phyloP scores from a whole-genome alignment of 1,140 invertebrate genomes.

The Paraescarpia echinospica region DNA sequence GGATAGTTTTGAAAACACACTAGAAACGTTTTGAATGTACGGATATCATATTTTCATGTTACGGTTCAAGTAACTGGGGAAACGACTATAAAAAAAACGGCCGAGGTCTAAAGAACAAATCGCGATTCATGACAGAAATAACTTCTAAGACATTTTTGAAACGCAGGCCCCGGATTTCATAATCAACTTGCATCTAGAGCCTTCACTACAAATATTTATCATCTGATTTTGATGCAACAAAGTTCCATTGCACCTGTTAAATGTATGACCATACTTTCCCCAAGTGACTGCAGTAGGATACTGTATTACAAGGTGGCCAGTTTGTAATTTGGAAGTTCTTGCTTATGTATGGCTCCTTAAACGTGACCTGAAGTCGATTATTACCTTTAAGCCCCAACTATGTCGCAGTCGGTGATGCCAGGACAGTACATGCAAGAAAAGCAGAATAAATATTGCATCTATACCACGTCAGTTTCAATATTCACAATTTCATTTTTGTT shows the following conservation, averaged over 20 bases:
- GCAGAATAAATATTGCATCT: constrained; percentile 6
- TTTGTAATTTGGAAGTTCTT: not conserved
- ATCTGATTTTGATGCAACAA: not conserved
- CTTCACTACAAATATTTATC: not conserved
- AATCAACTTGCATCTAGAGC: not conserved
- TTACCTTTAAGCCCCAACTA: not conserved
- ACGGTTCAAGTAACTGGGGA: too few relatives aligned
- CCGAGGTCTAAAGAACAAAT: not conserved
- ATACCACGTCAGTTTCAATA: not conserved
- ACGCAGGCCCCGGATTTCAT: not conserved
- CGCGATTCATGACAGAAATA: not conserved
- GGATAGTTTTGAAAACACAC: too few relatives aligned
- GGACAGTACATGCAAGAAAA: not conserved
- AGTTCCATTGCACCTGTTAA: not conserved
- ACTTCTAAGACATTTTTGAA: not conserved
- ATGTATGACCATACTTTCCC: not conserved
- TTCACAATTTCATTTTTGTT: not conserved
- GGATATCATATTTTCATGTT: too few relatives aligned
- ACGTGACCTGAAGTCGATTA: not conserved
- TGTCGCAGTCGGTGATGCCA: not conserved
- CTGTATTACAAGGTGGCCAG: not conserved
- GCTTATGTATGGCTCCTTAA: not conserved
- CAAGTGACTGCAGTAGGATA: not conserved
- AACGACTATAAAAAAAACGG: too few relatives aligned
- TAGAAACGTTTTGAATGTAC: too few relatives aligned